Base-by-base conservation (phyloP, 2,113 vertebrate species). In the Eulemur rufifrons region DNA sequence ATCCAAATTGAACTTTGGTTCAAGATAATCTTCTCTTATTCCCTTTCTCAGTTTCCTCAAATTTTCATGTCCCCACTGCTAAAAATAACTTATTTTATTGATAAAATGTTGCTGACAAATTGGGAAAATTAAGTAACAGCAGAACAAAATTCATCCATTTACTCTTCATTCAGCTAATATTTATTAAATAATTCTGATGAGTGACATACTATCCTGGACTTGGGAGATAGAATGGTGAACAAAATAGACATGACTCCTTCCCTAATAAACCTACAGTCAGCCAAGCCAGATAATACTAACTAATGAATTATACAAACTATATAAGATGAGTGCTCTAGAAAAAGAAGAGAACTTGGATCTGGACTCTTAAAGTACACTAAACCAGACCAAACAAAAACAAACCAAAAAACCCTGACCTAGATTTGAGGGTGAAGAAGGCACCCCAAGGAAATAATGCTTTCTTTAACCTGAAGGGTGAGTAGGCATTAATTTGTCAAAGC, bases 31-130 rank as follows among this genome's bases (percentile, higher is more conserved):
- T 94, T 86, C 76, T 89, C 59, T 80, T 91, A 54, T 39, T 83
- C 45, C 3, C 17, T 23, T 64, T 59, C 42, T 80, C 29, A 45
- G 12, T 68, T 94, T 91, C 39, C n/a, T 95, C 66, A 91, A 59
- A 54, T 61, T 81, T 32, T 66, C 54, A 27, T 71, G 20, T 84
- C 54, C 18, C 32, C n/a, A 91, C 47, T 83, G 34, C 68, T 91
- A 89, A 84, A 12, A 14, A 39, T 88, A 66, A 89, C 59, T 81
- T 93, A 4, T 11, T 91, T 89, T 56, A 82, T 93, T 91, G 82
- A 59, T 94, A 81, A 95, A 91, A 54, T 93, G 27, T 68, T 86
- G 42, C 66, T 86, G 54, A 78, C 18, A 39, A 29, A 74, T 37
- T 78, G 37, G 8, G 6, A 59, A 78, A 64, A 73, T 78, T 91